Evolutionary conservation across 1,140 invertebrate genomes (phyloP), one percentile per base, ranked within the genome.

Genomic region (Polyergus mexicanus): DNA sequence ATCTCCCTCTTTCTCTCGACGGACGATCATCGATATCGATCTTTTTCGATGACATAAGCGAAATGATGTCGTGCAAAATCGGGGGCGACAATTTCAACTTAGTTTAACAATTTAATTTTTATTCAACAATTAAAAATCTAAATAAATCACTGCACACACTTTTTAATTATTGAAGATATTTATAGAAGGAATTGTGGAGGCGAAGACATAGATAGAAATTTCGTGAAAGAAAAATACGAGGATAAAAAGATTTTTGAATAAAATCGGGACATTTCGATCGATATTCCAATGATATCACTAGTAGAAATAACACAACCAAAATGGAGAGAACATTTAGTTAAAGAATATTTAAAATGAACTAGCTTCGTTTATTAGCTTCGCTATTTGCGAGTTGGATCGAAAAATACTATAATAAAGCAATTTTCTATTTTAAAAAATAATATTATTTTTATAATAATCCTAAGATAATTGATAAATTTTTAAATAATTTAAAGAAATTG

Each of bases 1-100:
- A 2, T 19, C 13, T 51, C 47, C 4, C 47, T 51, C 47, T 16
- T 3, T 19, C 38, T 78, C 69, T 63, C 56, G 62, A 65, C 84
- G 88, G 87, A 92, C 90, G 90, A 91, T 92, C 92, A 89, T 92
- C 87, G 76, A 89, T 78, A 86, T 92, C 85, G 91, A 92, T 92
- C 86, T 86, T 69, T 72, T 88, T 83, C 88, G 85, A 76, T 38
- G 85, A 89, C 58, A 84, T 89, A 84, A 85, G 56, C 85, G 58
- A 41, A 87, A 86, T 44, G 84, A n/a, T 66, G 47, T 54, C 25
- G 6, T 54, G 8, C 13, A 71, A 28, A 80, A n/a, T 68, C 11
- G 41, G 5, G 28, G 28, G 22, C 35, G n/a, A 32, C 6, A 35
- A 41, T 28, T 38, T 76, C 11, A 19, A 74, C 8, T 60, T 0